Evolutionary conservation across 2,797 vertebrate species (phyloP), one percentile per base, ranked within the genome.

Genomic region (Echiichthys vipera): DNA sequence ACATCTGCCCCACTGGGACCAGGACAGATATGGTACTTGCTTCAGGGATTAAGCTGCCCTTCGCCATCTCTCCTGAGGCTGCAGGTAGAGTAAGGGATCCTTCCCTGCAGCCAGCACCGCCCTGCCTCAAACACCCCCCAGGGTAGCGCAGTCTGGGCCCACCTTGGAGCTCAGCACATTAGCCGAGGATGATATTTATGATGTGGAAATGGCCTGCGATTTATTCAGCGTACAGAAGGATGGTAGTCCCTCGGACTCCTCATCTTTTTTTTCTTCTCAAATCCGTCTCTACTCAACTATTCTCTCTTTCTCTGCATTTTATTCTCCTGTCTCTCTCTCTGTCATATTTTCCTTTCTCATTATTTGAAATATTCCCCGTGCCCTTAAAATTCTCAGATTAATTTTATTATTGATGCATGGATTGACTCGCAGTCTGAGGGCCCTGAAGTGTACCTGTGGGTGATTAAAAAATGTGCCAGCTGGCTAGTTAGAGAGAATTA

Each of bases 201-300:
- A 93, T 90, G 91, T 88, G 89, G 89, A 92, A 91, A 92, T 90
- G 75, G 81, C 62, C 79, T 69, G 80, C 81, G 88, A 91, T 92
- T 92, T 92, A 93, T 94, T 91, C 89, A 87, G 85, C 54, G 67
- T 74, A 78, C 78, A 86, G 74, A 72, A 62, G 63, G 77, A 83
- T 80, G 43, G 39, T 32, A 17, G 75, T 70, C 65, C 57, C 75
- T 68, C 49, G 1, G 49, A 69, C 65, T 68, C 56, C 58, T 29
- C 32, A 22, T 72, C 45, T 53, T 9, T 46, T 50, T 24, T 20
- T 22, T 53, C 22, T 5, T 34, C 55, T 56, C 32, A 57, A 73
- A 47, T 69, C 67, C 46, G 59, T 68, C 55, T 79, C 57, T 14
- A 13, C 65, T 78, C 47, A 62, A 57, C 30, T 80, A 27, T 36